phyloP scores from a whole-genome alignment of 30 jellyfish, hydroid and myxozoan species.

The Aurelia sp. region DNA sequence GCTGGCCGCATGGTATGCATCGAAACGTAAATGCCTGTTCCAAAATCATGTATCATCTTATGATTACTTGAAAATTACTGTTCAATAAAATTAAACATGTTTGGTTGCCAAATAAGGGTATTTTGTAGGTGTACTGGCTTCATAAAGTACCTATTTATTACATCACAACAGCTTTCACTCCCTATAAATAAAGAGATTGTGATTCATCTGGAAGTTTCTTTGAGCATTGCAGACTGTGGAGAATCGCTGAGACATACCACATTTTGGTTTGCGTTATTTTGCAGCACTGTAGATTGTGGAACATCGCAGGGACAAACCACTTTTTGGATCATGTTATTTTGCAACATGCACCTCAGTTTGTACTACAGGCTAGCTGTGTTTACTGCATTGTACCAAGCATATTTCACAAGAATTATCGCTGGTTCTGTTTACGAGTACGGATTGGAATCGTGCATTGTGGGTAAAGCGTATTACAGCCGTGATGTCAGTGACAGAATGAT shows the following conservation, averaged over 20 bases:
- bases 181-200: no score
- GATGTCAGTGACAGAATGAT: background rate
- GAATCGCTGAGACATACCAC: background rate
- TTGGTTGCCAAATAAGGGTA: background rate
- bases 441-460: conserved; percentile 17
- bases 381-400: background rate
- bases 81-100: background rate
- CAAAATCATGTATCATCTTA: no score
- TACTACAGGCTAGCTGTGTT: background rate
- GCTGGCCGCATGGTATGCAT: no score
- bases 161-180: background rate
- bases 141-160: background rate
- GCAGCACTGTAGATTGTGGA: no score
- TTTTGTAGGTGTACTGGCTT: background rate
- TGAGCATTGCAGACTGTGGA: no score
- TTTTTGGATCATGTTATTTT: background rate
- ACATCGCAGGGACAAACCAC: background rate
- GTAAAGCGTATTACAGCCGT: background rate
- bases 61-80: no score
- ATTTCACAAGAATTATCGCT: conserved; percentile 8
- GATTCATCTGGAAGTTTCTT: no score
- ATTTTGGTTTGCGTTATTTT: background rate
- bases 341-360: no score
- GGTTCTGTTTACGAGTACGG: background rate
- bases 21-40: no score